These are phyloP conservation scores for Anabacerthia variegaticeps DNA, from an alignment of 2,797 vertebrate species.

Conservation along the genomic window DNA sequence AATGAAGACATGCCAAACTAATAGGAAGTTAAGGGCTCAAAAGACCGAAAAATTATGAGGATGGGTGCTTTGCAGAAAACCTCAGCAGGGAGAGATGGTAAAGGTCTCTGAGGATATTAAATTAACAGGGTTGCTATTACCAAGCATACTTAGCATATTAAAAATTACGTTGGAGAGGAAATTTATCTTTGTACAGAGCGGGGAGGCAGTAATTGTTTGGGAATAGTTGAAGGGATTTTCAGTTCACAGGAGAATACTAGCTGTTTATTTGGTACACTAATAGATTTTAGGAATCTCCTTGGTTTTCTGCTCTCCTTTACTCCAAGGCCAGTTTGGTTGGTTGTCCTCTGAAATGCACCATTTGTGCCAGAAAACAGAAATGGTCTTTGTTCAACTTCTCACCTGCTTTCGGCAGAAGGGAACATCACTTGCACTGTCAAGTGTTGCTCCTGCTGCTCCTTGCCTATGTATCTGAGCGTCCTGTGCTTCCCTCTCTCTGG, in stretches of 20 bases:
- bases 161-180: background rate
- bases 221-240: background rate
- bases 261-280: background rate
- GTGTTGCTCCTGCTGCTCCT: background rate
- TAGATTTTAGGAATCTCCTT: background rate
- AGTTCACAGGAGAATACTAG: background rate
- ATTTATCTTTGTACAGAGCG: background rate
- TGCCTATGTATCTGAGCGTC: background rate
- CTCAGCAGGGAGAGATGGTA: background rate
- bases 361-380: background rate
- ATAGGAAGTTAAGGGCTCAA: background rate
- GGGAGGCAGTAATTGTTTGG: background rate
- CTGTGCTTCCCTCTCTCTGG: background rate
- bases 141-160: background rate
- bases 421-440: background rate
- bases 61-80: background rate
- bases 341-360: background rate
- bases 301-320: background rate
- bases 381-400: background rate
- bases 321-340: background rate
- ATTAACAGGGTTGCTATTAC: background rate
- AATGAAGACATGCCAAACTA: background rate
- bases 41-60: background rate
- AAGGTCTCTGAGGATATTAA: background rate
- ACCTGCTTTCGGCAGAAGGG: background rate